A percentile compares a stretch with the other conserved stretches of the same genome.
phyloP scores from a whole-genome alignment of 1,140 invertebrate genomes.

The Eciton burchellii region DNA sequence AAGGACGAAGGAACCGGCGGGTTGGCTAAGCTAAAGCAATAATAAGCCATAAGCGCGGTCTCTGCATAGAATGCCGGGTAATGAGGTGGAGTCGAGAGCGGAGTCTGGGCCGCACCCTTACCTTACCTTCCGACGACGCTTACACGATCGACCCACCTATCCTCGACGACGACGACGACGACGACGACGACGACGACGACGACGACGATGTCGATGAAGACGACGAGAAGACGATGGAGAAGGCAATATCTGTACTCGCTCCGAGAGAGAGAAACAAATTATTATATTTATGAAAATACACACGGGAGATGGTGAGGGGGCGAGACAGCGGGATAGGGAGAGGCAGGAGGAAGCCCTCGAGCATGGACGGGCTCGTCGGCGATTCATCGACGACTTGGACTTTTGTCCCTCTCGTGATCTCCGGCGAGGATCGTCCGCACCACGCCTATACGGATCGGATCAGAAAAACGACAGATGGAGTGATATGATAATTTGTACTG shows the following conservation, averaged over 20 bases:
- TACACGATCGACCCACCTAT: constrained; percentile 80
- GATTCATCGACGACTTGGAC: constrained; percentile 65
- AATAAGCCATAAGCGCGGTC: constrained; percentile 84
- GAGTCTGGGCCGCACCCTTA: constrained; percentile 84
- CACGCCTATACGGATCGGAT: constrained; percentile 70
- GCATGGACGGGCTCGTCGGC: constrained; percentile 49
- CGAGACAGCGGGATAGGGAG: constrained; percentile 23
- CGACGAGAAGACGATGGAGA: constrained; percentile 62
- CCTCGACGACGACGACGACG: constrained; percentile 54
- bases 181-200: constrained; percentile 44
- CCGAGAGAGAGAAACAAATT: constrained; percentile 75
- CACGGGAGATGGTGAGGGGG: constrained; percentile 29
- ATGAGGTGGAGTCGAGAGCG: constrained; percentile 84
- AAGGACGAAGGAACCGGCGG: constrained; percentile 73
- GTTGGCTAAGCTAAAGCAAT: constrained; percentile 83
- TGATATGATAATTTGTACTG: constrained; percentile 55
- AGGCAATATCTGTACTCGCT: constrained; percentile 66
- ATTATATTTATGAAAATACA: constrained; percentile 77
- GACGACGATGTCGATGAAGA: constrained; percentile 52
- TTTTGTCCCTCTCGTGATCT: constrained; percentile 70
- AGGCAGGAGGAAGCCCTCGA: constrained; percentile 66
- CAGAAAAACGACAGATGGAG: constrained; percentile 64
- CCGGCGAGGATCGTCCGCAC: constrained; percentile 59
- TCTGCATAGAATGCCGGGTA: constrained; percentile 86
- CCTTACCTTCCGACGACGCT: constrained; percentile 78